These are phyloP conservation scores for Achlya flavicornis DNA, from an alignment of 2,888 invertebrate species.

Conservation along the genomic window DNA sequence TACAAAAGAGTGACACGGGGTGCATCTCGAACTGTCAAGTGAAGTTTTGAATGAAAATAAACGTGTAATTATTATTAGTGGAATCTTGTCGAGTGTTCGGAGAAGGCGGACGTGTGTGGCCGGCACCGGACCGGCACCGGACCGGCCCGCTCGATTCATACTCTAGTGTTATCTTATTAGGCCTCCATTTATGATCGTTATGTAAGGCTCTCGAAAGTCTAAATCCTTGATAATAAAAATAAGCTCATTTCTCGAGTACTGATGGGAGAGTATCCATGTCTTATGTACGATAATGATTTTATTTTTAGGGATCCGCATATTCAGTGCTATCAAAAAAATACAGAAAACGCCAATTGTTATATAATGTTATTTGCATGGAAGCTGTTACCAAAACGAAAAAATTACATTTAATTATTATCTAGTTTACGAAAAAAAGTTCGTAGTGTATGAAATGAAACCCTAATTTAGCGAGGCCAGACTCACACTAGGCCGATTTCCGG, in stretches of 20 bases:
- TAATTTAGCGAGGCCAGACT: no score
- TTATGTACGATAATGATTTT: no score
- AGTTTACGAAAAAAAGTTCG: no score
- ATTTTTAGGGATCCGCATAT: no score
- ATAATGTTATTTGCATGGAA: no score
- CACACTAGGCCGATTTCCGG: no score
- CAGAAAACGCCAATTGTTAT: no score
- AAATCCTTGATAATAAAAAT: background rate
- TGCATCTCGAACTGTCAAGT: slow-evolving; percentile 72
- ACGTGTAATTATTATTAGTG: slow-evolving; percentile 73
- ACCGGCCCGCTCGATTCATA: slow-evolving; percentile 29
- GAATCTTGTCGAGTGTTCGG: slow-evolving; percentile 61
- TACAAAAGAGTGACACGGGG: slow-evolving; percentile 75
- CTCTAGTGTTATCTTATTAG: slow-evolving; percentile 65
- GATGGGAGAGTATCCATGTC: no score
- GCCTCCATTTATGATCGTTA: slow-evolving; percentile 40
- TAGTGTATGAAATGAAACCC: no score
- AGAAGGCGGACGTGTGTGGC: slow-evolving; percentile 42
- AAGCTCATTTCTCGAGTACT: background rate
- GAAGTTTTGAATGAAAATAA: slow-evolving; percentile 78
- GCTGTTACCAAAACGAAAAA: no score
- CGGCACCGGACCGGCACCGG: slow-evolving; percentile 15
- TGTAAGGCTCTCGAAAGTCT: slow-evolving; percentile 17
- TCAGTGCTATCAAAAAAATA: no score
- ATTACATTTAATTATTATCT: no score